These are phyloP conservation scores for Philopotamus ludificatus DNA, from an alignment of 1,140 invertebrate species.

Conservation along the genomic window DNA sequence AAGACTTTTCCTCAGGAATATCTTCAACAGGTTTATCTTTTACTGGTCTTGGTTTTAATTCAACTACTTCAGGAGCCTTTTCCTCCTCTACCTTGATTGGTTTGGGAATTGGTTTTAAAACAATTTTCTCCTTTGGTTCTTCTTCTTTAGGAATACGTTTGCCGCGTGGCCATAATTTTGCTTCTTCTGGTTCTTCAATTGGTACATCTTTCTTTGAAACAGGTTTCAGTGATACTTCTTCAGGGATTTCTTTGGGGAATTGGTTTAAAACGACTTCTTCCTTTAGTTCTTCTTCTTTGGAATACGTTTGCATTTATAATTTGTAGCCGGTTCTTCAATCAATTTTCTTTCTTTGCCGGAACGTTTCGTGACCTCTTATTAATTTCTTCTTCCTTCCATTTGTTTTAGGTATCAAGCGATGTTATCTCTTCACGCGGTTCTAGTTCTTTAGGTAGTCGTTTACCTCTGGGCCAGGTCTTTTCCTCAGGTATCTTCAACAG, in stretches of 20 bases:
- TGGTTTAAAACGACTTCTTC: slow-evolving; percentile 48
- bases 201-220: slow-evolving; percentile 43
- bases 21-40: slow-evolving; percentile 47
- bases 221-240: slow-evolving; percentile 40
- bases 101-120: slow-evolving; percentile 55
- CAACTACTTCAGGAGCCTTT: slow-evolving; percentile 47
- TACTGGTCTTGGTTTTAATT: slow-evolving; percentile 48
- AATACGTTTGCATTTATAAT: too few relatives aligned
- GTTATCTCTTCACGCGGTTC: slow-evolving; percentile 40
- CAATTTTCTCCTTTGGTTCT: slow-evolving; percentile 46
- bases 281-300: slow-evolving; percentile 45
- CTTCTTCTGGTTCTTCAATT: slow-evolving; percentile 45
- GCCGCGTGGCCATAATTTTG: slow-evolving; percentile 50
- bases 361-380: slow-evolving; percentile 52
- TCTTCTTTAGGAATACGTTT: slow-evolving; percentile 49
- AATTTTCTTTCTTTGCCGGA: slow-evolving; percentile 46
- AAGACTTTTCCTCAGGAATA: slow-evolving; percentile 43
- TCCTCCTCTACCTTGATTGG: slow-evolving; percentile 44
- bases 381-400: slow-evolving; percentile 48
- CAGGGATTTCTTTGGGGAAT: slow-evolving; percentile 45
- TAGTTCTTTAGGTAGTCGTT: slow-evolving; percentile 46
- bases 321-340: slow-evolving; percentile 34
- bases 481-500: slow-evolving; percentile 46
- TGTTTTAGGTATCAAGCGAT: too few relatives aligned
- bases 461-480: slow-evolving; percentile 50